Percentiles rank a stretch among this genome's conserved stretches.
phyloP scores from a whole-genome alignment of 2,888 invertebrate species.

The Diabrotica balteata region DNA sequence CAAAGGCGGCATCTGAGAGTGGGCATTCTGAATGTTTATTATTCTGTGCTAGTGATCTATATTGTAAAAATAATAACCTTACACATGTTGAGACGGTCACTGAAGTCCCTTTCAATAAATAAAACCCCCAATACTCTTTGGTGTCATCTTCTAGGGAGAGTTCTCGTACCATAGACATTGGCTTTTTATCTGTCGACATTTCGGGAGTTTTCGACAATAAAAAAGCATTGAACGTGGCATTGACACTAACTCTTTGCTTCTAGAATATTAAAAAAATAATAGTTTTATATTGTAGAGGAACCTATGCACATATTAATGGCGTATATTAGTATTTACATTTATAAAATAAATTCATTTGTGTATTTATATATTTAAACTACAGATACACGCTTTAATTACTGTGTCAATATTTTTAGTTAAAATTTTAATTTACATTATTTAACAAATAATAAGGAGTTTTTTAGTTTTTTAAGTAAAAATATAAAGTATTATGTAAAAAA shows the following conservation, averaged over 20 bases:
- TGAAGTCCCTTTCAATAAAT: conserved; percentile 74
- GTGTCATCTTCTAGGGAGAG: conserved; percentile 77
- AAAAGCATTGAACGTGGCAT: conserved; percentile 79
- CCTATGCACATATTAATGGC: too few relatives aligned
- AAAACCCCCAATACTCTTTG: conserved; percentile 87
- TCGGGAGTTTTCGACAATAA: conserved; percentile 70
- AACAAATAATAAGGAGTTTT: too few relatives aligned
- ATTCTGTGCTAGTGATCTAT: conserved; percentile 1
- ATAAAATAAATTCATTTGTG: too few relatives aligned
- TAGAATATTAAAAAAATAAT: conserved; percentile 50
- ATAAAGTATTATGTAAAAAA: too few relatives aligned
- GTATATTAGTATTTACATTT: too few relatives aligned
- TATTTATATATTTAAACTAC: too few relatives aligned
- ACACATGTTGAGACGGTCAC: conserved; percentile 80
- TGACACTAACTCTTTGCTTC: conserved; percentile 74
- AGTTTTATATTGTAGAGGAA: background rate
- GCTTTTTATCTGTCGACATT: conserved; percentile 65
- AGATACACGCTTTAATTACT: too few relatives aligned
- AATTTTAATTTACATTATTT: too few relatives aligned
- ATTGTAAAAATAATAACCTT: conserved; percentile 61
- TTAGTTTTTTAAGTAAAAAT: too few relatives aligned
- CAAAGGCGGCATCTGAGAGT: too few relatives aligned
- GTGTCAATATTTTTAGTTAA: too few relatives aligned
- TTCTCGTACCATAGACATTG: conserved; percentile 74
- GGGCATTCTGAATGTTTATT: too few relatives aligned